Evolutionary conservation across 2,113 vertebrate species (phyloP).

Genomic region (Syngnathus scovelli): DNA sequence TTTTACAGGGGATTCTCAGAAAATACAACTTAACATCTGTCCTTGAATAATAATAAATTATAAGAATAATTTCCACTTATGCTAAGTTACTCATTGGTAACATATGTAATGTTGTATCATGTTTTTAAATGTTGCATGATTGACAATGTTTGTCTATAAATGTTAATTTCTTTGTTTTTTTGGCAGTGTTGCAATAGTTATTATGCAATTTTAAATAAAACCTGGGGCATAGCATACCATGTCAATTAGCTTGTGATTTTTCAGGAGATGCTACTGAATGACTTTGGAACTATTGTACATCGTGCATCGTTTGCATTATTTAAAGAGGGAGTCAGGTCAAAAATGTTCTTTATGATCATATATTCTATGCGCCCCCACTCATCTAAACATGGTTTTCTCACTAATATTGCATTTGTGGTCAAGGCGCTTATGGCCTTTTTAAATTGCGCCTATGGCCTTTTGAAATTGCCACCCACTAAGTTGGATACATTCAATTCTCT

Average conservation of each 20-base stretch:
- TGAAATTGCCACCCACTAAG: too few species aligned
- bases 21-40: slow-evolving; percentile 9
- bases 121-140: neutral
- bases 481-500: too few species aligned
- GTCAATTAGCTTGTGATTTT: neutral
- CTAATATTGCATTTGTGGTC: too few species aligned
- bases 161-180: neutral
- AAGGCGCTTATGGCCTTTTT: too few species aligned
- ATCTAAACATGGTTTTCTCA: too few species aligned
- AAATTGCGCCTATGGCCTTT: too few species aligned
- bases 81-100: neutral
- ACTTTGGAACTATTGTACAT: neutral
- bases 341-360: too few species aligned
- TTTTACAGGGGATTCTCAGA: slow-evolving; percentile 30
- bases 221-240: neutral
- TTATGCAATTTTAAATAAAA: neutral
- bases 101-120: neutral
- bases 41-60: neutral
- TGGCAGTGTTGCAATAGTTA: neutral
- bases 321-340: neutral
- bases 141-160: neutral
- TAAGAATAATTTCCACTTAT: neutral
- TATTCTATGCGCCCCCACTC: too few species aligned
- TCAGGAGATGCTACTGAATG: neutral
- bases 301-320: neutral